phyloP scores from a whole-genome alignment of 2,888 invertebrate species.

The Nemoura dubitans region DNA sequence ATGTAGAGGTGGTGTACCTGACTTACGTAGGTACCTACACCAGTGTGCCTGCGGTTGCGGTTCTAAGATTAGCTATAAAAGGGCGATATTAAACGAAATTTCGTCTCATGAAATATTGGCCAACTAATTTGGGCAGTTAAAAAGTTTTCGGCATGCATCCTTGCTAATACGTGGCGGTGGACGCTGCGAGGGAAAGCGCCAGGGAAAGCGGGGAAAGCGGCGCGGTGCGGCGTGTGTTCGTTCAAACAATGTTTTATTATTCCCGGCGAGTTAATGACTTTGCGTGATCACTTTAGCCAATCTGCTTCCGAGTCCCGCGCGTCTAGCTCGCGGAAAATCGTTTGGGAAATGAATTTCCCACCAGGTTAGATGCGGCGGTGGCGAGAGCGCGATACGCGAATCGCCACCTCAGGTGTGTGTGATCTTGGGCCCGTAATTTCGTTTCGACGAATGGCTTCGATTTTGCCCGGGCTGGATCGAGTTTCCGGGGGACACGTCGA shows the following conservation, averaged over 20 bases:
- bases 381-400: background rate
- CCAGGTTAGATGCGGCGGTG: background rate
- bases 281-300: slow-evolving; percentile 12
- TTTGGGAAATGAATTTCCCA: background rate
- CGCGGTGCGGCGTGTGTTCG: background rate
- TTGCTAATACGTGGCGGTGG: background rate
- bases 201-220: background rate
- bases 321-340: background rate
- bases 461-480: background rate
- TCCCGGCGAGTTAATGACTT: background rate
- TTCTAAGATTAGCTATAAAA: slow-evolving; percentile 7
- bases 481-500: background rate
- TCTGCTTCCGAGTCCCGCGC: background rate
- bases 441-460: background rate
- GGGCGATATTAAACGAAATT: slow-evolving; percentile 12
- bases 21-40: background rate
- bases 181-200: background rate
- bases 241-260: slow-evolving; percentile 12
- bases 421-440: background rate
- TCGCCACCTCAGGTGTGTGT: background rate
- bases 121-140: slow-evolving; percentile 23
- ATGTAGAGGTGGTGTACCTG: background rate
- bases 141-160: slow-evolving; percentile 21
- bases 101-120: slow-evolving; percentile 26
- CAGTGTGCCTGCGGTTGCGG: background rate